These are phyloP conservation scores for Felis chaus DNA, from an alignment of 2,113 vertebrate species.

Conservation along the genomic window DNA sequence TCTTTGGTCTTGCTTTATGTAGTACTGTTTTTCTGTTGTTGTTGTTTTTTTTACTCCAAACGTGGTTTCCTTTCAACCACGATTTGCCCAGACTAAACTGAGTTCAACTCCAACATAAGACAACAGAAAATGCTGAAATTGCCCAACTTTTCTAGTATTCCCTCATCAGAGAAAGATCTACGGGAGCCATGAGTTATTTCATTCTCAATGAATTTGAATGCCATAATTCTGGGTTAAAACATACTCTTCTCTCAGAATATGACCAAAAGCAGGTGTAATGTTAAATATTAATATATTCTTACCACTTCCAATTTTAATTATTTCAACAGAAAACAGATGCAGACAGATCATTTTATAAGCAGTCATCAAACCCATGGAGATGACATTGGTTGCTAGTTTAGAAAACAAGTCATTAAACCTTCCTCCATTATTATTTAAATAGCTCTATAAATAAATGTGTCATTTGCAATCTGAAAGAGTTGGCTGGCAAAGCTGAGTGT, in stretches of 20 bases:
- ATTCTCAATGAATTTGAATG: not conserved
- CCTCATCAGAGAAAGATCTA: not conserved
- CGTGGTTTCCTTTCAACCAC: not conserved
- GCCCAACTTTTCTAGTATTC: not conserved
- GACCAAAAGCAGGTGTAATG: not conserved
- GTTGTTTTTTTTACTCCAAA: not conserved
- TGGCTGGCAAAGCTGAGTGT: not conserved
- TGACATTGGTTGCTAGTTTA: constrained; percentile 12
- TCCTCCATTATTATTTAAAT: constrained; percentile 39
- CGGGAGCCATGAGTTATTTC: not conserved
- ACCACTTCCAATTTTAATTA: constrained; percentile 15
- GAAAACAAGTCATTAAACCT: constrained; percentile 10
- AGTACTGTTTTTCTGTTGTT: not conserved
- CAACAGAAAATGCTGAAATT: not conserved
- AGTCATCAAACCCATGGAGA: not conserved
- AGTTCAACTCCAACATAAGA: not conserved
- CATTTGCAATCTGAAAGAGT: constrained; percentile 1
- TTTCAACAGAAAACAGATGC: constrained; percentile 31
- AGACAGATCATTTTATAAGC: not conserved
- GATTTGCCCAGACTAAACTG: not conserved
- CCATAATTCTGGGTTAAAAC: not conserved
- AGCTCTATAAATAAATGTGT: constrained; percentile 16
- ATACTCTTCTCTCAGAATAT: not conserved
- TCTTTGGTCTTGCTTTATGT: not conserved
- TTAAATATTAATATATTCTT: constrained; percentile 14